phyloP scores from a whole-genome alignment of 2,888 invertebrate genomes.

The Cabera pusaria region DNA sequence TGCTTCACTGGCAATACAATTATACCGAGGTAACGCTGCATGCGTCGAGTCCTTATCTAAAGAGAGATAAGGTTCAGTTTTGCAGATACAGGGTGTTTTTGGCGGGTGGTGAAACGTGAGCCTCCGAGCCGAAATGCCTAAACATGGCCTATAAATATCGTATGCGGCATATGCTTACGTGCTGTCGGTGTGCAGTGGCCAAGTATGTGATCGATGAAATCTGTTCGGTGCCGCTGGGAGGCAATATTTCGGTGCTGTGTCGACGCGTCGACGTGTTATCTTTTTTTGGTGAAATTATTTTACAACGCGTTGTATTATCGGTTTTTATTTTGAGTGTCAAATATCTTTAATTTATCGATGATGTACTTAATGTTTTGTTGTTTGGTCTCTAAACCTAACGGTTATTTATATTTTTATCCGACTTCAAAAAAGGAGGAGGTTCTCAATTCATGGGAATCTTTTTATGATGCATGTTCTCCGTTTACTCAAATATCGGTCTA shows the following conservation, averaged over 20 bases:
- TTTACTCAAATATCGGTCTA: too few relatives aligned
- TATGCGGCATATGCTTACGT: constrained; percentile 51
- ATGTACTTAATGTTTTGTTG: too few relatives aligned
- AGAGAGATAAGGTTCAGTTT: constrained; percentile 37
- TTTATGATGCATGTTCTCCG: too few relatives aligned
- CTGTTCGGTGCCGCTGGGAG: constrained; percentile 30
- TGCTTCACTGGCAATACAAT: constrained; percentile 56
- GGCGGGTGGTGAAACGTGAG: constrained; percentile 36
- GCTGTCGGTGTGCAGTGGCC: constrained; percentile 38
- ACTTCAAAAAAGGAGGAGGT: too few relatives aligned
- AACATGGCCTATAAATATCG: constrained; percentile 71
- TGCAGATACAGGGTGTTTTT: constrained; percentile 9
- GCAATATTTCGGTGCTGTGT: constrained; percentile 21
- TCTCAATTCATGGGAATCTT: too few relatives aligned
- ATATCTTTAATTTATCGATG: background rate
- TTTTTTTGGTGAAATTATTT: constrained; percentile 18
- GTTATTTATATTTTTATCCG: too few relatives aligned
- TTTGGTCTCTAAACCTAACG: too few relatives aligned
- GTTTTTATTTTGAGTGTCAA: constrained; percentile 1
- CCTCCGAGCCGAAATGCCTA: constrained; percentile 61
- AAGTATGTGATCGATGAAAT: constrained; percentile 40
- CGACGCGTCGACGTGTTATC: constrained; percentile 18
- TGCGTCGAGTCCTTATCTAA: constrained; percentile 23
- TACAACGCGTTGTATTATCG: too few relatives aligned
- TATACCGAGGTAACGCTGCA: constrained; percentile 28